Percentiles rank a stretch among this genome's conserved stretches.
phyloP scores from a whole-genome alignment of 2,113 vertebrate species.

The Emydocephalus ijimae region DNA sequence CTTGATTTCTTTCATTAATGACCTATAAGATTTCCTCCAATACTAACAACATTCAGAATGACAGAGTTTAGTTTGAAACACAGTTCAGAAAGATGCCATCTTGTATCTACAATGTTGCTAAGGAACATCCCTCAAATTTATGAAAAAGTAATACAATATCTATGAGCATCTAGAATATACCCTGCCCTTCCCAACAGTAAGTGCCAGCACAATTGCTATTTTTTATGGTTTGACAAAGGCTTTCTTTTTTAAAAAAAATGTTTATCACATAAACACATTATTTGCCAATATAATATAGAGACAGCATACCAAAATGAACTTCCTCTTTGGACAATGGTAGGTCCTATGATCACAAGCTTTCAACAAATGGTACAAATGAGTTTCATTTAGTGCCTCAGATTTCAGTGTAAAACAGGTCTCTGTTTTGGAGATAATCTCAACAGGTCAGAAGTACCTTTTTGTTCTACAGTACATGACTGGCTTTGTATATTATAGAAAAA shows the following conservation, averaged over 20 bases:
- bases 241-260: background rate
- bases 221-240: background rate
- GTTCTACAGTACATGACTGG: background rate
- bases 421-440: background rate
- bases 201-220: background rate
- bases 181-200: background rate
- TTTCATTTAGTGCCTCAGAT: background rate
- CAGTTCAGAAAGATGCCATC: background rate
- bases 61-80: background rate
- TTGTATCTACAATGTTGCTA: background rate
- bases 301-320: background rate
- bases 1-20: background rate
- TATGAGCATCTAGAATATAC: background rate
- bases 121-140: background rate
- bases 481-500: background rate
- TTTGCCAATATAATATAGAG: background rate
- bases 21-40: background rate
- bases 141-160: background rate
- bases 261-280: background rate
- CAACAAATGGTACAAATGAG: background rate
- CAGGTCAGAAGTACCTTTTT: background rate
- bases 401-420: background rate
- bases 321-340: background rate
- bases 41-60: background rate
- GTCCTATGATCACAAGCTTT: background rate